Conservation (phyloP, 1,140 invertebrate genomes). For the Trachelipus rathkii region DNA sequence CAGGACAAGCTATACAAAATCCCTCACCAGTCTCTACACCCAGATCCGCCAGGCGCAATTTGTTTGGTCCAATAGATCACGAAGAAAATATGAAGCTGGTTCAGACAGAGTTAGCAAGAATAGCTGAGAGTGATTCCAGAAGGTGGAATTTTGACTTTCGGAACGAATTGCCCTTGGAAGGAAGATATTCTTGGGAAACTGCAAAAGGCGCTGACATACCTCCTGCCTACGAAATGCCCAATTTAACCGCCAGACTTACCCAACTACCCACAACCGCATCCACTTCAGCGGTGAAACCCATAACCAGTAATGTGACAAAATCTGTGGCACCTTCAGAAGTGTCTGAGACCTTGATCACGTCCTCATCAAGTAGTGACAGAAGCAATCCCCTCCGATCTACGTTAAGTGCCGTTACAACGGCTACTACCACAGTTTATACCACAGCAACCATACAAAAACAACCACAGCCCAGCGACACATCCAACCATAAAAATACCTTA, state of each 20-base stretch:
- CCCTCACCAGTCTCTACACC: background rate
- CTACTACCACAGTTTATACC: background rate
- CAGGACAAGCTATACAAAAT: background rate
- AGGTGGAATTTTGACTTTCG: conserved; percentile 56
- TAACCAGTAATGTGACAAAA: background rate
- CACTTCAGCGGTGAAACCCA: background rate
- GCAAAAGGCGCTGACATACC: conserved; percentile 26
- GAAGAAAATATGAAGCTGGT: conserved; percentile 53
- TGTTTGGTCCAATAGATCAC: conserved; percentile 58
- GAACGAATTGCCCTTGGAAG: conserved; percentile 49
- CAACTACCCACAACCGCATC: background rate
- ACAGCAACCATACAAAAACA: background rate
- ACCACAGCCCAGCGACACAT: background rate
- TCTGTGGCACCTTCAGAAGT: background rate
- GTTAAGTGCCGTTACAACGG: background rate
- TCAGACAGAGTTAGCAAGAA: conserved; percentile 52
- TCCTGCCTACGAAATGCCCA: conserved; percentile 36
- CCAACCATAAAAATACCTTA: background rate
- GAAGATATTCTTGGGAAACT: conserved; percentile 36
- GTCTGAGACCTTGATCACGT: no score
- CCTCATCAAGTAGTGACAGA: background rate
- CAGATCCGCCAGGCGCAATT: conserved; percentile 48
- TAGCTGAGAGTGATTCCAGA: conserved; percentile 51
- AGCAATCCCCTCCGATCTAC: background rate
- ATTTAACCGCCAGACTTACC: conserved; percentile 10